Evolutionary conservation across 1,140 invertebrate species (phyloP).

Genomic region (Microplitis mediator): DNA sequence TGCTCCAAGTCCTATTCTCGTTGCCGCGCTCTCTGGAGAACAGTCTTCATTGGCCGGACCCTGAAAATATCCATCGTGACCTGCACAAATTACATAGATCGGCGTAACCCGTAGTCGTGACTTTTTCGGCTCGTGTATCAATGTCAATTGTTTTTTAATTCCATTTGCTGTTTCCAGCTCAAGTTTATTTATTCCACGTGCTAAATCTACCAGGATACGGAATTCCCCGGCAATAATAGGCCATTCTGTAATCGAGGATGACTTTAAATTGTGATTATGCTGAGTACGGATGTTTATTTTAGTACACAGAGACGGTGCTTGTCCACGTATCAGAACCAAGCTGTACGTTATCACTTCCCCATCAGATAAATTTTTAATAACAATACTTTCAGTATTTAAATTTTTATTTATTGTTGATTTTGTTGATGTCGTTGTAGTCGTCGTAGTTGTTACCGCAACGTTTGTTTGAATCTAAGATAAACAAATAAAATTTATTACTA

Average conservation of each 20-base stretch:
- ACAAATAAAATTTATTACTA: not conserved
- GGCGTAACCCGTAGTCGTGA: constrained; percentile 66
- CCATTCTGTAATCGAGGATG: constrained; percentile 43
- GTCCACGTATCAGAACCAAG: constrained; percentile 53
- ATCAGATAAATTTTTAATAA: constrained; percentile 51
- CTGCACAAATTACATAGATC: constrained; percentile 76
- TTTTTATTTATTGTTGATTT: constrained; percentile 37
- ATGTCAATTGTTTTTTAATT: constrained; percentile 43
- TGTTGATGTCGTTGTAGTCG: constrained; percentile 32
- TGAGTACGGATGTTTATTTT: constrained; percentile 46
- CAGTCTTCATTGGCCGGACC: constrained; percentile 72
- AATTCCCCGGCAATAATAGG: constrained; percentile 57
- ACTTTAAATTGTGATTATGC: constrained; percentile 38
- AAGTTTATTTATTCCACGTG: constrained; percentile 50
- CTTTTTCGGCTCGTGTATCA: constrained; percentile 52
- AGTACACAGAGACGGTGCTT: constrained; percentile 41
- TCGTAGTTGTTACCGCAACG: constrained; percentile 36
- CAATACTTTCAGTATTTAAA: constrained; percentile 49
- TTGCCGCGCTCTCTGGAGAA: constrained; percentile 75
- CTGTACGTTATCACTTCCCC: constrained; percentile 55
- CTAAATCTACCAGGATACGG: constrained; percentile 50
- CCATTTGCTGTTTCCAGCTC: constrained; percentile 50
- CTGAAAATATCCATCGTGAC: constrained; percentile 79
- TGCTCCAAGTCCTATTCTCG: constrained; percentile 77
- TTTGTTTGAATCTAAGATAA: constrained; percentile 48